phyloP scores from a whole-genome alignment of 2,797 vertebrate genomes.

The Scarus forsteni region DNA sequence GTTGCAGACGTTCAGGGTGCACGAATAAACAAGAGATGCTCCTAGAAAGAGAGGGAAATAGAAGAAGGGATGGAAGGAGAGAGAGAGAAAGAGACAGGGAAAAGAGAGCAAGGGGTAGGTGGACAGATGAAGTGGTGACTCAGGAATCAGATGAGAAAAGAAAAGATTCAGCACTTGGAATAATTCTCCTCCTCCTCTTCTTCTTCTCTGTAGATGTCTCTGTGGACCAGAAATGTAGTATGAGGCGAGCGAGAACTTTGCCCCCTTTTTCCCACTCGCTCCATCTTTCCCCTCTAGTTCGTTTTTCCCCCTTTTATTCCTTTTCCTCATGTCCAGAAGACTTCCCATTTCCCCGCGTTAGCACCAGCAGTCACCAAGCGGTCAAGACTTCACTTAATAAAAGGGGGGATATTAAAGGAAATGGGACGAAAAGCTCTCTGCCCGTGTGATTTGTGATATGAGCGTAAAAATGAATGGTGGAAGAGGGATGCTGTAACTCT shows the following conservation, averaged over 20 bases:
- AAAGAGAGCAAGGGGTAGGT: slow-evolving; percentile 66
- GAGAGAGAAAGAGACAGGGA: slow-evolving; percentile 28
- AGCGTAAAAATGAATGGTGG: slow-evolving; percentile 4
- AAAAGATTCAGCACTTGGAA: slow-evolving; percentile 73
- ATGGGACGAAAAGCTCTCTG: slow-evolving; percentile 11
- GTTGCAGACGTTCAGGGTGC: slow-evolving; percentile 77
- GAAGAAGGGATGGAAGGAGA: slow-evolving; percentile 16
- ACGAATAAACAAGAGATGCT: slow-evolving; percentile 75
- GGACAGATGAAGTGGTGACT: slow-evolving; percentile 80
- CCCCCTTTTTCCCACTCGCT: slow-evolving; percentile 27
- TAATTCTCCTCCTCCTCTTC: slow-evolving; percentile 53
- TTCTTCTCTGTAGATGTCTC: slow-evolving; percentile 37
- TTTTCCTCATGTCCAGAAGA: slow-evolving; percentile 8
- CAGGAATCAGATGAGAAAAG: slow-evolving; percentile 75
- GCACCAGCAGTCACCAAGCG: slow-evolving; percentile 24
- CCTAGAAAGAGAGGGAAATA: slow-evolving; percentile 53
- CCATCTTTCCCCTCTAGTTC: slow-evolving; percentile 39
- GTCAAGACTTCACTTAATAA: slow-evolving; percentile 25
- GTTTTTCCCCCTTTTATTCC: neutral
- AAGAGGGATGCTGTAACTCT: slow-evolving; percentile 6
- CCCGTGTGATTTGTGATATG: slow-evolving; percentile 17
- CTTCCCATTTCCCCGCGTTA: slow-evolving; percentile 20
- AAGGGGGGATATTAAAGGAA: slow-evolving; percentile 27
- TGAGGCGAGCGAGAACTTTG: slow-evolving; percentile 49
- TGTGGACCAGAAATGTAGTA: slow-evolving; percentile 22